Evolutionary conservation across 2,888 invertebrate species (phyloP), one percentile per base, ranked within the genome.

Genomic region (Pollenia angustigena): DNA sequence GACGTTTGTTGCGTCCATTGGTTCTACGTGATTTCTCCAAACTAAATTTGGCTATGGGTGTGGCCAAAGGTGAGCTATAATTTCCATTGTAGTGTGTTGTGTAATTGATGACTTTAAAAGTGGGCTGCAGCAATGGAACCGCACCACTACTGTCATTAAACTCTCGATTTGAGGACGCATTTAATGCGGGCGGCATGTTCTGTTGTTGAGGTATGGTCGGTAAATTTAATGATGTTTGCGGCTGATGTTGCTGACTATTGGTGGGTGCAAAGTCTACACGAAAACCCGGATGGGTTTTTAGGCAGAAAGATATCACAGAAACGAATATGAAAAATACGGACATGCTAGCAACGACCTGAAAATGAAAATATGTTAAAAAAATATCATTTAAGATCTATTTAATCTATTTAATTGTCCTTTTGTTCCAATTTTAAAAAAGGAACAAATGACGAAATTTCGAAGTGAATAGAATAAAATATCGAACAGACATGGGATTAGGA

Each of bases 311-410:
- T 90, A 98, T 95, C 90, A 99, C 98, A 91, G 98, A 99, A 89
- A 98, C 96, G 94, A 98, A 97, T 94, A 99, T 98, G 95, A 99
- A 99, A 95, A 98, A 98, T 87, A 99, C 97, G 12, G 98, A 98
- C 91, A 97, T 95, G 86, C 97, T 97, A 89, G 98, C 98, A 92
- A 99, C 96, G 92, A 97, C 95, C 98, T 98, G 95, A 64, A 94
- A 94, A 72, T 9, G 72, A 11, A 10, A 66, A 8, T 32, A 12
- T n/a, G 11, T 10, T 56, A 18, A 9, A 7, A 18, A 52, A 52
- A 16, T 54, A 16, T 54, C 4, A 10, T 18, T 54, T 11, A 14
- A 50, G 14, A 10, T 6, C 4, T 14, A 50, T 14, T 2, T 14
- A 52, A 10, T 6, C 4, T 14, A 50, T 14, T 2, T 14, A 52